These are phyloP conservation scores for Strigops habroptila DNA, from an alignment of 2,113 vertebrate species.

Conservation along the genomic window DNA sequence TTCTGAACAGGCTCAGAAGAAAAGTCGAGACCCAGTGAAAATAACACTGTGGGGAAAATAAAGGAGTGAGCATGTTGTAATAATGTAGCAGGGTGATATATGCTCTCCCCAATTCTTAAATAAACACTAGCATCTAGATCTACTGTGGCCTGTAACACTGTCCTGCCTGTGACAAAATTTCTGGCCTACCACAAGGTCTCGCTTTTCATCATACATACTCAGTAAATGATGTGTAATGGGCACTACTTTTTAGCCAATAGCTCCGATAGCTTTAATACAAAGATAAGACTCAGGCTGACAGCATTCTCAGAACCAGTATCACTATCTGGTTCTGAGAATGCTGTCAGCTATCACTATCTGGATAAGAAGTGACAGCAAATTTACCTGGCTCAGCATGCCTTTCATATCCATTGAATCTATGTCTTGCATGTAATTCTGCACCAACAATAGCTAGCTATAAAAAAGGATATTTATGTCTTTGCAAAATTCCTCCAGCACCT, in stretches of 20 bases:
- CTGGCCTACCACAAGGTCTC: neutral
- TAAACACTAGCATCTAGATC: neutral
- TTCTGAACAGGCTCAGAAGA: neutral
- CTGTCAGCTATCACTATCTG: too few relatives aligned
- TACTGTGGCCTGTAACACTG: neutral
- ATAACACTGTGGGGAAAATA: neutral
- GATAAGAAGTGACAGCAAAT: neutral
- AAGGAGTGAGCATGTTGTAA: neutral
- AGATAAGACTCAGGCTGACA: neutral
- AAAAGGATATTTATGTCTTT: neutral
- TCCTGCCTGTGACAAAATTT: neutral
- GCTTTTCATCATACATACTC: neutral
- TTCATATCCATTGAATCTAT: neutral
- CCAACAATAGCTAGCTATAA: neutral
- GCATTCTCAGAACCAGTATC: neutral
- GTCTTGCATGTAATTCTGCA: neutral
- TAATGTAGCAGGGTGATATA: neutral
- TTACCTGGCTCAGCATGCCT: neutral
- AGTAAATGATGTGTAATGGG: neutral
- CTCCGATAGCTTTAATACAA: neutral
- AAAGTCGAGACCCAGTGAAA: neutral
- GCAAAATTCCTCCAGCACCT: neutral
- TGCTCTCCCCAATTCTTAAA: neutral
- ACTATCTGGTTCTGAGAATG: too few relatives aligned
- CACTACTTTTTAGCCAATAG: neutral